phyloP scores from a whole-genome alignment of 2,113 vertebrate species.

The Phainopepla nitens region DNA sequence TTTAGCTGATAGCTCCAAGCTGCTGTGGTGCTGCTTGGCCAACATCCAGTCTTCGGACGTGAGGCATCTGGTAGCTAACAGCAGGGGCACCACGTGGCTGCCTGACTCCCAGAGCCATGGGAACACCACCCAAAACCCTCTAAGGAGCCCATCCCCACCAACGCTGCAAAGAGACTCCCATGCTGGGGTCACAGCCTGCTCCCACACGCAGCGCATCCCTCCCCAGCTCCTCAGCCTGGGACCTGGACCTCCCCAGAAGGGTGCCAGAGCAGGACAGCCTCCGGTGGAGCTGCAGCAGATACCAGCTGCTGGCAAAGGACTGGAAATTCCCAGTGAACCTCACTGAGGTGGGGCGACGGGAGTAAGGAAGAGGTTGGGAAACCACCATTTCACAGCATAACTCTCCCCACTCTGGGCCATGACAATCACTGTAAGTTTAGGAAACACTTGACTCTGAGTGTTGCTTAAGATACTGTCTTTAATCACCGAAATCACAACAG shows the following conservation, averaged over 20 bases:
- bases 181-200: neutral
- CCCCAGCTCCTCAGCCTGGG: neutral
- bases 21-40: neutral
- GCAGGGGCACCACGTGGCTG: fast-evolving
- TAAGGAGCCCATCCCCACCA: neutral
- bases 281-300: fast-evolving
- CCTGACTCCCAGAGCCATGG: neutral
- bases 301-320: neutral
- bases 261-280: fast-evolving
- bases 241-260: neutral
- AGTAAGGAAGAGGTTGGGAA: neutral
- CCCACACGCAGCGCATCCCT: neutral
- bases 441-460: neutral
- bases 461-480: neutral
- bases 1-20: neutral
- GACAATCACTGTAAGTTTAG: neutral
- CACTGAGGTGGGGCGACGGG: neutral
- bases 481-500: neutral
- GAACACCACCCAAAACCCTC: neutral
- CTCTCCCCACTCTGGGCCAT: neutral
- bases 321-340: neutral
- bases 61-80: fast-evolving
- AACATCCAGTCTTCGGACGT: fast-evolving
- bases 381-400: neutral
- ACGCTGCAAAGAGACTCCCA: fast-evolving